A percentile compares a stretch with the other conserved stretches of the same genome.
phyloP scores from a whole-genome alignment of 2,888 invertebrate genomes.

The Hedya salicella region DNA sequence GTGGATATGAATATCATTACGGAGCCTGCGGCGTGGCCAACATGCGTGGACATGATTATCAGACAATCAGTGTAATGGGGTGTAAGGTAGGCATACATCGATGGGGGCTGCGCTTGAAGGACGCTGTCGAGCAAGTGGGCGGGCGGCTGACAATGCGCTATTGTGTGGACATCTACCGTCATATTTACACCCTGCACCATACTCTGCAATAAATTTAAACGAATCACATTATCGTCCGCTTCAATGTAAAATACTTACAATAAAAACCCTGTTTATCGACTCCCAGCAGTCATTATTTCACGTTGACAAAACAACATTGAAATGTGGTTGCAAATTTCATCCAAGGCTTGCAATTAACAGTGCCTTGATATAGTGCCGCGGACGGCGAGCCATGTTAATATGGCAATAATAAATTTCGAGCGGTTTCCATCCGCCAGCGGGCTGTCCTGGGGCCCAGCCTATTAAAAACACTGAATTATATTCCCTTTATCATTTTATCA shows the following conservation, averaged over 20 bases:
- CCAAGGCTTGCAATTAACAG: slow-evolving; percentile 79
- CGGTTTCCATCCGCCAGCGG: slow-evolving; percentile 65
- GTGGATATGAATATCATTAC: slow-evolving; percentile 32
- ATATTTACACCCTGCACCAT: slow-evolving; percentile 32
- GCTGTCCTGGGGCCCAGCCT: slow-evolving; percentile 59
- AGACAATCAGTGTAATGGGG: slow-evolving; percentile 61
- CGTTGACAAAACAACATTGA: slow-evolving; percentile 74
- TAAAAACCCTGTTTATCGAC: slow-evolving; percentile 50
- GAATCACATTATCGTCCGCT: slow-evolving; percentile 17
- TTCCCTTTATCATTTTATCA: slow-evolving; percentile 60
- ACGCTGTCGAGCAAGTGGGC: slow-evolving; percentile 48
- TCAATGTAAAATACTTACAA: slow-evolving; percentile 22
- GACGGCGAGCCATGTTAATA: slow-evolving; percentile 69
- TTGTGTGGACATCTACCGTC: slow-evolving; percentile 38
- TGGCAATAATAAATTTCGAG: slow-evolving; percentile 80
- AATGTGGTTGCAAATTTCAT: slow-evolving; percentile 79
- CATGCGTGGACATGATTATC: slow-evolving; percentile 57
- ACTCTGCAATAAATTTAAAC: slow-evolving; percentile 29
- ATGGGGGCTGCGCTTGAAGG: slow-evolving; percentile 55
- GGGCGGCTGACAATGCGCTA: slow-evolving; percentile 40
- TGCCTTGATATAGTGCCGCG: slow-evolving; percentile 74
- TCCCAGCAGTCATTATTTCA: slow-evolving; percentile 68
- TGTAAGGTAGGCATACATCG: slow-evolving; percentile 57
- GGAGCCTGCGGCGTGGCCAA: slow-evolving; percentile 32
- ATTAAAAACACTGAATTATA: slow-evolving; percentile 72